Conservation (phyloP, 1,140 invertebrate species). For the Lepidotrigona ventralis region DNA sequence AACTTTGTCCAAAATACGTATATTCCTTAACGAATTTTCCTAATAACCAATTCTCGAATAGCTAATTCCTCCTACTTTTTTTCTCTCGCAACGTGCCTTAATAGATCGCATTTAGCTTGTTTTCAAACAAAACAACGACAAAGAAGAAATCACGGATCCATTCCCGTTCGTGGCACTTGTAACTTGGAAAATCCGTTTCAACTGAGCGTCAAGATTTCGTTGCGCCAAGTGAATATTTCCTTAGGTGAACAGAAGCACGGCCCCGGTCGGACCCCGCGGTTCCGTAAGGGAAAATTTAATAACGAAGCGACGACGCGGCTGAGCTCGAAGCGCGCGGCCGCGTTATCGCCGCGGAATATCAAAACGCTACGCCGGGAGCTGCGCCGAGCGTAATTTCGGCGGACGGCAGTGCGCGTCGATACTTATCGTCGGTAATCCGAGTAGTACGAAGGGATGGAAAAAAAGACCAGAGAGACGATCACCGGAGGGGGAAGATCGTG, state of each 20-base stretch:
- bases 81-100: too few species aligned
- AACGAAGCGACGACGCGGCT: constrained; percentile 47
- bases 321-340: background rate
- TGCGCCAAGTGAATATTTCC: constrained; percentile 25
- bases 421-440: constrained; percentile 42
- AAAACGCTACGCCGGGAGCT: constrained; percentile 49
- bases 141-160: background rate
- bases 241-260: constrained; percentile 34
- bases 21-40: too few species aligned
- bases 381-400: constrained; percentile 65
- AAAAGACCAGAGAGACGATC: constrained; percentile 12
- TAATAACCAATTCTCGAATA: background rate
- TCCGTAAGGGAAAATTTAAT: constrained; percentile 46
- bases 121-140: too few species aligned
- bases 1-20: too few species aligned
- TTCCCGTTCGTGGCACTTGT: background rate
- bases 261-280: background rate
- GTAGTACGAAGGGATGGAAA: constrained; percentile 34
- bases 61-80: background rate
- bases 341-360: constrained; percentile 66
- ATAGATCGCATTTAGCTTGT: too few species aligned
- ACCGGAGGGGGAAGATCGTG: constrained; percentile 39
- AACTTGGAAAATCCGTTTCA: constrained; percentile 52
- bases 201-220: constrained; percentile 38
- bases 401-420: constrained; percentile 61